Conservation (phyloP, 2,113 vertebrate species). For the Cromileptes altivelis region DNA sequence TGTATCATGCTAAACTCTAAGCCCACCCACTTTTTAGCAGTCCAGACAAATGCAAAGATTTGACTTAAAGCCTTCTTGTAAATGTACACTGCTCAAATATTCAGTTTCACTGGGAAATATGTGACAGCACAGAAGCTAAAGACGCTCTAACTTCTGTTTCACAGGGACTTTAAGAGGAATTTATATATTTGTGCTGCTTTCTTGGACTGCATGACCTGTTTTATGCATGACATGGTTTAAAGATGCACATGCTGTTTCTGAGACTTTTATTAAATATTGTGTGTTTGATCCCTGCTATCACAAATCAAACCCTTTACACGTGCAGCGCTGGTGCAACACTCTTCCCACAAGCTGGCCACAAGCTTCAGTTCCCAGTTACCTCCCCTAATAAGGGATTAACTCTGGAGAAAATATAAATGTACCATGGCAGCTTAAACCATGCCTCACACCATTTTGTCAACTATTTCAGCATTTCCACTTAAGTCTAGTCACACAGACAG, state of each 20-base stretch:
- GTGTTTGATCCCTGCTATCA: background rate
- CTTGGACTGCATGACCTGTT: background rate
- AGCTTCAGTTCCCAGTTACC: background rate
- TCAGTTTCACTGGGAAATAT: too few relatives aligned
- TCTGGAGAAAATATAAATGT: conserved; percentile 1
- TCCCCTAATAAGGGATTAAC: background rate
- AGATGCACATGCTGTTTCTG: background rate
- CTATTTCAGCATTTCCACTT: conserved; percentile 24
- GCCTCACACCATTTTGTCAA: background rate
- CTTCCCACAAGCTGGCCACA: background rate
- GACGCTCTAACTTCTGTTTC: too few relatives aligned
- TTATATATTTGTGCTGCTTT: background rate
- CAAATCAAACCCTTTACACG: background rate
- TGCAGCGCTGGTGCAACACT: background rate
- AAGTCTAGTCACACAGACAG: conserved; percentile 9
- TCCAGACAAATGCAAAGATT: too few relatives aligned
- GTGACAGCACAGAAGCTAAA: too few relatives aligned
- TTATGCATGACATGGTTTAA: background rate
- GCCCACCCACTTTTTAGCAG: too few relatives aligned
- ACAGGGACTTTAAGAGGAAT: background rate
- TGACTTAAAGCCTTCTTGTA: too few relatives aligned
- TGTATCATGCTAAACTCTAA: too few relatives aligned
- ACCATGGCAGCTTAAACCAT: background rate
- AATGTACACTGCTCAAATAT: too few relatives aligned
- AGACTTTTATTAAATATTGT: background rate